Base-by-base conservation (phyloP, 2,113 vertebrate genomes). In the Recurvirostra avosetta region DNA sequence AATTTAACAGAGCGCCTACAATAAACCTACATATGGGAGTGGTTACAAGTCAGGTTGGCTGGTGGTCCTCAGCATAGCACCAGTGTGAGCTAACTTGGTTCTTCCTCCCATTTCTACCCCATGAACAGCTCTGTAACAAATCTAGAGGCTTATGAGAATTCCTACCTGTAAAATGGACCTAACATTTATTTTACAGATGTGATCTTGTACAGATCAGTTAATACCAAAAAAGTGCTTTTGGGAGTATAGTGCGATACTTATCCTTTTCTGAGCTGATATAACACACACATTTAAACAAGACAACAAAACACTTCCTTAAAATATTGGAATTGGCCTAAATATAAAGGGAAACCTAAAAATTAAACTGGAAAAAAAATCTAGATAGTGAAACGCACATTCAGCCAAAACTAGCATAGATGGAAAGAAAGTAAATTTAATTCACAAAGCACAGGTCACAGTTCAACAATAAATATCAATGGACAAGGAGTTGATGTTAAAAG, bases 191-290 rank as follows among this genome's bases (percentile, higher is more conserved):
- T 80, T 61, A 87, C 19, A 59, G 32, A 40, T 34, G 30, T 38
- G 15, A 77, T 63, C 80, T 7, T 36, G 22, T 36, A 89, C n/a
- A 58, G 30, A 84, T 62, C 50, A 21, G 5, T 53, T 50, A 93
- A 77, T 18, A 66, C 4, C 6, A 47, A 70, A 63, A 82, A 67
- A 62, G 19, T 40, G 8, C 23, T 83, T 61, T 83, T 6, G 41
- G 17, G 21, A n/a, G 9, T 66, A 45, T 6, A 81, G 18, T 5
- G 9, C 0, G 0, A 50, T 45, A 36, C 2, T 41, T 52, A 26
- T 6, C 59, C 25, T 74, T 18, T 79, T 86, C 63, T 56, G 49
- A 92, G 49, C 14, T 52, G 58, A 70, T 47, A 61, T 12, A 65
- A 94, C 72, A 2, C 32, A 82, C 18, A 85, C 4, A 63, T 38